These are phyloP conservation scores for Neoseiulus cucumeris DNA, from an alignment of 1,140 invertebrate species.

Conservation along the genomic window DNA sequence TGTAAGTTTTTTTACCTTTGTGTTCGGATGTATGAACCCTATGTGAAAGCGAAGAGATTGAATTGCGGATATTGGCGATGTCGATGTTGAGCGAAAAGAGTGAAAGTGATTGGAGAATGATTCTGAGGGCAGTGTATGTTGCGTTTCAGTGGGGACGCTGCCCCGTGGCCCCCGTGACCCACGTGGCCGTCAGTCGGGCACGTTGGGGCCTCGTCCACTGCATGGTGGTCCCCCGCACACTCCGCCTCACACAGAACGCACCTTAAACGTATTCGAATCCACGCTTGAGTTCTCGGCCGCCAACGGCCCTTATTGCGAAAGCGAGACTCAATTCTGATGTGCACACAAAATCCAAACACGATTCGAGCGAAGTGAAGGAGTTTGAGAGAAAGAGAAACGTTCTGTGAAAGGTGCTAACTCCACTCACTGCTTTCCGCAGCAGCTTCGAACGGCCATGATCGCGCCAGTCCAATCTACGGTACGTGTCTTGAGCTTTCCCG, in stretches of 20 bases:
- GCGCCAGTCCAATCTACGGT: background rate
- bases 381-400: no score
- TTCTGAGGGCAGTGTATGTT: background rate
- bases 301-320: background rate
- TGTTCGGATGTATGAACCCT: no score
- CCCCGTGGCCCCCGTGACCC: background rate
- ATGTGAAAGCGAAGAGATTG: no score
- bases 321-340: background rate
- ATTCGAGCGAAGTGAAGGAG: no score
- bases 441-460: background rate
- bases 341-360: no score
- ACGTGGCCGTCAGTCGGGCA: background rate
- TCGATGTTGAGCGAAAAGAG: no score
- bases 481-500: background rate
- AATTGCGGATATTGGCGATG: no score
- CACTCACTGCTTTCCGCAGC: background rate
- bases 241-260: conserved; percentile 1
- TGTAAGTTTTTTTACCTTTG: no score
- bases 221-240: background rate
- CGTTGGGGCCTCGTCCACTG: background rate
- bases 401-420: no score
- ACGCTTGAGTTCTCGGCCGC: background rate
- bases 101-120: no score
- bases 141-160: conserved; percentile 1
- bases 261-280: background rate